Evolutionary conservation across 2,888 invertebrate species (phyloP).

Genomic region (Scaptomyza tumidula): DNA sequence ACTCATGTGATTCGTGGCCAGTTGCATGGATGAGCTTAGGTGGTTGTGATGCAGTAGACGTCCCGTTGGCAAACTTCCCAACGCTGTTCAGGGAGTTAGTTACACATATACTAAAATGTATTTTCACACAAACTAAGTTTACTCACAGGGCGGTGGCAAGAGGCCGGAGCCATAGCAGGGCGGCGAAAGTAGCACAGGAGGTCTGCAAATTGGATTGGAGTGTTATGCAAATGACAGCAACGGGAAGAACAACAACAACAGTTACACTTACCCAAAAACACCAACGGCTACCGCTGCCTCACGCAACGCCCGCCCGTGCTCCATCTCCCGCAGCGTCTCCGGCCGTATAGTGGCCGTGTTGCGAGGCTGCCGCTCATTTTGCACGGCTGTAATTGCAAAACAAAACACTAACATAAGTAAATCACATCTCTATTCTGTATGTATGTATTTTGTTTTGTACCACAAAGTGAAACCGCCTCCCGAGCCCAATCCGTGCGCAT

Average conservation of each 20-base stretch:
- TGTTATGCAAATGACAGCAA: constrained; percentile 74
- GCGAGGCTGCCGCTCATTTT: constrained; percentile 99
- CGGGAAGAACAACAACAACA: background rate
- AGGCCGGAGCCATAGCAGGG: constrained; percentile 88
- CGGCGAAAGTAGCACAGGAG: constrained; percentile 91
- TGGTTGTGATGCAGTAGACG: constrained; percentile 84
- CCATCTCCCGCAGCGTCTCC: constrained; percentile 95
- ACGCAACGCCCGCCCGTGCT: constrained; percentile 93
- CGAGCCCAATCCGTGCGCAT: constrained; percentile 35
- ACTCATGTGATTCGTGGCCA: constrained; percentile 80
- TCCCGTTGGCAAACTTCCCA: constrained; percentile 81
- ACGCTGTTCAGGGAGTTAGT: constrained; percentile 61
- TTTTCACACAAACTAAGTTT: constrained; percentile 28
- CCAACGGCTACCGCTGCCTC: constrained; percentile 98
- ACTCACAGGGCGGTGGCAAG: constrained; percentile 86
- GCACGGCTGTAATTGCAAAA: constrained; percentile 92
- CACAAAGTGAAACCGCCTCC: constrained; percentile 25
- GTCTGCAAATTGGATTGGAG: constrained; percentile 86
- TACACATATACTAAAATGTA: background rate
- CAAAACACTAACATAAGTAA: constrained; percentile 65
- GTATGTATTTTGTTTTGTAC: background rate
- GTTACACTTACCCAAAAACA: constrained; percentile 91
- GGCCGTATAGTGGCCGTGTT: constrained; percentile 98
- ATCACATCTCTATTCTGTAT: constrained; percentile 9
- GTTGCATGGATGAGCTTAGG: constrained; percentile 83